Conservation (phyloP, 37 sponge, comb jelly and placozoan species). For the Halisarca cf. caerulea region DNA sequence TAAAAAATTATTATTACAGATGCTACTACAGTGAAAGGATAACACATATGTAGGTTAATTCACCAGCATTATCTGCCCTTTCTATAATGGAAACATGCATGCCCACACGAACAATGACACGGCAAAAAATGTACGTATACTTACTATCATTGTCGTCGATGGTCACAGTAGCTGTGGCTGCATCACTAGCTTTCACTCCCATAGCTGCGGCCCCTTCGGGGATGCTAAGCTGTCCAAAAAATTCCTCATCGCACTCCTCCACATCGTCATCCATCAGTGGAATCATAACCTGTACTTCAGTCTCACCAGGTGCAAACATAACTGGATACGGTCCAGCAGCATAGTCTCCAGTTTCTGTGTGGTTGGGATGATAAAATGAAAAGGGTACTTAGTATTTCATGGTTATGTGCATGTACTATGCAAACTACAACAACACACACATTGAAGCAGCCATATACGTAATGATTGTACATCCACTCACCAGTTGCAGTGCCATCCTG, state of each 20-base stretch:
- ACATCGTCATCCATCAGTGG: neutral
- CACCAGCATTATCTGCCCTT: too few relatives aligned
- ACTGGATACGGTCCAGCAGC: neutral
- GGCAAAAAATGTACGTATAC: neutral
- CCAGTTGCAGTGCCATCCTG: too few relatives aligned
- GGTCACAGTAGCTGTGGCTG: neutral
- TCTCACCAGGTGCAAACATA: neutral
- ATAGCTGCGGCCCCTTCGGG: neutral
- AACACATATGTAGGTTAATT: too few relatives aligned
- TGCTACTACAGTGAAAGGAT: too few relatives aligned
- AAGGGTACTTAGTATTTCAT: too few relatives aligned
- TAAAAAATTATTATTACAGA: too few relatives aligned
- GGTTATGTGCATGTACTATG: too few relatives aligned
- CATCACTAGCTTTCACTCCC: neutral
- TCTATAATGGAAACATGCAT: too few relatives aligned
- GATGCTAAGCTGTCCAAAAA: neutral
- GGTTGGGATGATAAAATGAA: too few relatives aligned
- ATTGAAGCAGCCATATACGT: too few relatives aligned
- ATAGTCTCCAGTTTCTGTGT: conserved; percentile 17
- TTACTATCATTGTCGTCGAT: conserved; percentile 42
- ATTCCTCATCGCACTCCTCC: conserved; percentile 12
- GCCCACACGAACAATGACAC: too few relatives aligned
- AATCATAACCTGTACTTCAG: neutral
- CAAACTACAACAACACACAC: too few relatives aligned
- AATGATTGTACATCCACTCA: conserved; percentile 14